Evolutionary conservation across 2,113 vertebrate genomes (phyloP).

Genomic region (Rhagologus leucostigma): DNA sequence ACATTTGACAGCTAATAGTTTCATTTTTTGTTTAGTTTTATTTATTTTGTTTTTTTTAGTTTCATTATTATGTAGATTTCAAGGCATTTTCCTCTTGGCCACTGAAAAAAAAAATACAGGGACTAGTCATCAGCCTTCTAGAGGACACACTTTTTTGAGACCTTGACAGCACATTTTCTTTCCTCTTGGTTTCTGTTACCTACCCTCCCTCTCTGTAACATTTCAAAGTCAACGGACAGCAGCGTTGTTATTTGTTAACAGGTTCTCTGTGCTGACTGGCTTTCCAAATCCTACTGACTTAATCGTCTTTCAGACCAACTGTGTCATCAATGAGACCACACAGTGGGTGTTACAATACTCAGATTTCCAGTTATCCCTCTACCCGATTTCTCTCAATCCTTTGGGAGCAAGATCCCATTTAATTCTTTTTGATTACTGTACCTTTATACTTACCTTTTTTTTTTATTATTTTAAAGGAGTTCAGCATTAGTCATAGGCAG

Average conservation of each 20-base stretch:
- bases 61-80: slow-evolving; percentile 7
- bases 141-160: background rate
- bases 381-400: background rate
- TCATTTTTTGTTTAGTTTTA: background rate
- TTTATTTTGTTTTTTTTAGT: no score
- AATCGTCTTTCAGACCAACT: background rate
- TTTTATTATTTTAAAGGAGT: background rate
- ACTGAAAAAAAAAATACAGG: background rate
- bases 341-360: background rate
- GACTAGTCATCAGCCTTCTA: background rate
- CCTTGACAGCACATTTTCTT: background rate
- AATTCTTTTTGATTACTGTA: background rate
- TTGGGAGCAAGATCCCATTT: background rate
- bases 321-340: background rate
- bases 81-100: background rate
- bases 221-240: background rate
- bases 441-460: background rate
- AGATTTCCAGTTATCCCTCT: background rate
- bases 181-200: background rate
- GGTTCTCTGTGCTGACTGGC: background rate
- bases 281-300: background rate
- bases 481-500: background rate
- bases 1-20: background rate
- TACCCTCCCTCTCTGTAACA: background rate
- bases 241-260: background rate